Percentiles rank a stretch among this genome's conserved stretches.
These are phyloP conservation scores for Elephantulus edwardii DNA, from an alignment of 2,113 vertebrate genomes.

Conservation along the genomic window DNA sequence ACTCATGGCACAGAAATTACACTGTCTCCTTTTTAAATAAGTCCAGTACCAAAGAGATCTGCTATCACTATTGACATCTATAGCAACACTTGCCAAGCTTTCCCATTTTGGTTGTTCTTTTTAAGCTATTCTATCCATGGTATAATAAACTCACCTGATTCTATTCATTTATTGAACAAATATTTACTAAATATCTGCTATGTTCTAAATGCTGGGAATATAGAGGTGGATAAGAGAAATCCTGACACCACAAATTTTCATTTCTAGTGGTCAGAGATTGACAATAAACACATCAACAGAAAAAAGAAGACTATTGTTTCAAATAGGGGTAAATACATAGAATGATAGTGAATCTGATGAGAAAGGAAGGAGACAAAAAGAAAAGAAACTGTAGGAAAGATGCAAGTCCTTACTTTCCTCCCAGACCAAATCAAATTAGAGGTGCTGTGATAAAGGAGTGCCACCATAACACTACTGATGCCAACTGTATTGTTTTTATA, in stretches of 20 bases:
- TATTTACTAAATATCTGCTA: background rate
- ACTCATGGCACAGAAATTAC: background rate
- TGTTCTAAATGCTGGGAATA: background rate
- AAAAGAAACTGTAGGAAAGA: background rate
- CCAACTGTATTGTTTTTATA: too few relatives aligned
- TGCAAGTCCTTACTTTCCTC: background rate
- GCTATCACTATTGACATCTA: background rate
- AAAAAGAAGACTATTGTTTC: constrained; percentile 1
- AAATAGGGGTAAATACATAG: background rate
- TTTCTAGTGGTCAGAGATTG: background rate
- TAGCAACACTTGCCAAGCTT: background rate
- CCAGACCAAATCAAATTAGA: background rate
- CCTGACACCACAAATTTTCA: background rate
- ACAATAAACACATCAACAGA: background rate
- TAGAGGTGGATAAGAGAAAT: background rate
- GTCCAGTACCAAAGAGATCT: background rate
- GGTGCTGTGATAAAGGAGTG: too few relatives aligned
- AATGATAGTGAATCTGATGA: background rate
- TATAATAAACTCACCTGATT: background rate
- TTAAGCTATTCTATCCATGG: background rate
- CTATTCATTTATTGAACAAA: constrained; percentile 17
- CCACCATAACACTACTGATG: too few relatives aligned
- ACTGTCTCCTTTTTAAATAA: background rate
- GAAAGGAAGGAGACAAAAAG: background rate
- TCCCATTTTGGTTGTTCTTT: background rate